Evolutionary conservation across 1,140 invertebrate species (phyloP), one percentile per base, ranked within the genome.

Genomic region (Dendroctonus ponderosae): DNA sequence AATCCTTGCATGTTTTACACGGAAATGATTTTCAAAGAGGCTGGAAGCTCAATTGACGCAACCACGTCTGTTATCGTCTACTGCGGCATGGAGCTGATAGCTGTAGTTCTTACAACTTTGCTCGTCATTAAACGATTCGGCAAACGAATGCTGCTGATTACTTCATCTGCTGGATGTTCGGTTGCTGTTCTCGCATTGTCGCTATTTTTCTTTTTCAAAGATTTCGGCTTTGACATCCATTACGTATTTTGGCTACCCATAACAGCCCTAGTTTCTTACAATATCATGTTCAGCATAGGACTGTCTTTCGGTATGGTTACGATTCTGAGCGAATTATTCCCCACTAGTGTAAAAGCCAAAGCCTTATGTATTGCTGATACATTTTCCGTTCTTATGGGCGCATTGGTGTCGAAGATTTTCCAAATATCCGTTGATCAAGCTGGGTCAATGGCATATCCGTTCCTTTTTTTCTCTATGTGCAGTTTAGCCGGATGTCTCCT

Each of bases 321-420:
- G 11, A 81, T 91, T 48, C 85, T 90, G 68, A 85, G 89, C 46
- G 90, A 92, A 79, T 80, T 91, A 69, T 91, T 91, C 75, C 86
- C 89, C 2, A 85, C 85, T 0, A 85, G 86, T 70, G 83, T 89
- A 7, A 87, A 89, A 73, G 83, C 86, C 15, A 81, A 85, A 52
- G 89, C 90, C 14, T 85, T 87, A 12, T 87, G 87, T 50, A 78
- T 90, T 49, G 85, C 85, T 4, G 87, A 90, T 46, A 82, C 87
- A 50, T 85, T 85, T 68, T 88, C 88, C 12, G 91, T 89, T 74
- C 71, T 86, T 5, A 85, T 86, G 71, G 88, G 88, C 50, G 91
- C 92, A 71, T 73, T 89, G 5, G 82, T 89, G n/a, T 90, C 89
- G 37, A 88, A 88, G 74, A 83, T 88, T 63, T 93, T 89, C 79